Evolutionary conservation across 1,140 invertebrate species (phyloP).

Genomic region (Drosophila sturtevanti): DNA sequence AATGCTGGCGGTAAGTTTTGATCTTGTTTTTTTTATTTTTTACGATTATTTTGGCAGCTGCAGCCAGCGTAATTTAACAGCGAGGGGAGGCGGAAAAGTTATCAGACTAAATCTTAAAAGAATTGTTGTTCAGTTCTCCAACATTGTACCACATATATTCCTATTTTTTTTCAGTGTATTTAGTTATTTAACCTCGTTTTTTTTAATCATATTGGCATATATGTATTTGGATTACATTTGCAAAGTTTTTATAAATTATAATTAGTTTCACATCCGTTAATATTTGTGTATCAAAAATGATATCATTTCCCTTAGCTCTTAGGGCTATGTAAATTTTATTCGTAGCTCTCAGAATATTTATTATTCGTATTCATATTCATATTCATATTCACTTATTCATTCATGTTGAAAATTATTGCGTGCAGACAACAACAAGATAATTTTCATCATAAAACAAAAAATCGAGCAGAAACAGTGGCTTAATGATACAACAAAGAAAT

Average conservation of each 20-base stretch:
- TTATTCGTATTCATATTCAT: slow-evolving; percentile 19
- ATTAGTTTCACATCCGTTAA: neutral
- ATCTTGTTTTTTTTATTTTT: slow-evolving; percentile 27
- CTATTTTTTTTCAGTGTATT: neutral
- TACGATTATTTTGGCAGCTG: slow-evolving; percentile 49
- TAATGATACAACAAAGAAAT: slow-evolving; percentile 8
- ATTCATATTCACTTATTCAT: slow-evolving; percentile 11
- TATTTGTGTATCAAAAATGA: neutral
- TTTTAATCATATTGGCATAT: neutral
- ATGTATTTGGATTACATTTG: neutral
- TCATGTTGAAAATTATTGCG: slow-evolving; percentile 44
- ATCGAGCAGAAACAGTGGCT: slow-evolving; percentile 28
- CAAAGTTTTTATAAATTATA: neutral
- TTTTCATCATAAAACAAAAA: slow-evolving; percentile 52
- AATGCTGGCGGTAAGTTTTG: slow-evolving; percentile 72
- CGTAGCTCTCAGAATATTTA: slow-evolving; percentile 37
- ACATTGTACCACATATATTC: neutral
- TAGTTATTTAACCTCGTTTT: neutral
- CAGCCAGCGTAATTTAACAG: slow-evolving; percentile 2
- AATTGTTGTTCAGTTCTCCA: neutral
- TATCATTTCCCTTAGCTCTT: neutral
- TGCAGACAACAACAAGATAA: slow-evolving; percentile 51
- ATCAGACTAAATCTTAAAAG: slow-evolving; percentile 1
- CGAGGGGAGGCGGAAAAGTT: slow-evolving; percentile 14
- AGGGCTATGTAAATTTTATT: slow-evolving; percentile 22